phyloP scores from a whole-genome alignment of 2,888 invertebrate genomes.

The Pegoplata infirma region DNA sequence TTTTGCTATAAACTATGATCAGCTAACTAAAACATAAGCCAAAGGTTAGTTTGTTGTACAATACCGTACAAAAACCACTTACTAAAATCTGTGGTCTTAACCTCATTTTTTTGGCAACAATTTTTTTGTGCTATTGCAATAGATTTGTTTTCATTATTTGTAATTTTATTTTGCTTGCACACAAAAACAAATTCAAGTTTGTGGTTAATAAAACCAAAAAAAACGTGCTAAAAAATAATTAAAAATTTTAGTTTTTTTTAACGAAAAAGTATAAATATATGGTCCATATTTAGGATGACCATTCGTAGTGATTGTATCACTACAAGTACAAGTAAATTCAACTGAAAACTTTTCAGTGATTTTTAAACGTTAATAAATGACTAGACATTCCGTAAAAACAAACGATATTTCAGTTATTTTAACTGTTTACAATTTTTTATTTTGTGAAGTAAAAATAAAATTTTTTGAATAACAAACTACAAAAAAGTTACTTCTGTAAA shows the following conservation, averaged over 20 bases:
- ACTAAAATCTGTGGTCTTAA: slow-evolving; percentile 37
- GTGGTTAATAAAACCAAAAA: slow-evolving; percentile 6
- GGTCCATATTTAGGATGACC: no score
- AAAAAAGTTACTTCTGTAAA: no score
- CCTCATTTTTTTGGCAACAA: slow-evolving; percentile 29
- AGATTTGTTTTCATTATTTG: neutral
- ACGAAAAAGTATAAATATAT: no score
- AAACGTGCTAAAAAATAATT: slow-evolving; percentile 35
- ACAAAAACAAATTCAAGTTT: slow-evolving; percentile 10
- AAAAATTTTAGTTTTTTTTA: slow-evolving; percentile 7
- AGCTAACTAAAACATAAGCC: neutral
- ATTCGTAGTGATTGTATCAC: no score
- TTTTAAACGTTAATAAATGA: no score
- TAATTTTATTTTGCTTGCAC: neutral
- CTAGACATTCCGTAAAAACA: no score
- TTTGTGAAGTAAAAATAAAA: no score
- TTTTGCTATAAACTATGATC: neutral
- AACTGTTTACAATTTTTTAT: no score
- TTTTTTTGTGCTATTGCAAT: slow-evolving; percentile 7
- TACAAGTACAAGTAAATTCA: no score
- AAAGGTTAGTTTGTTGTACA: slow-evolving; percentile 28
- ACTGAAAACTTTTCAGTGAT: no score
- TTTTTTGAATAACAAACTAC: no score
- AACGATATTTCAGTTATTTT: no score
- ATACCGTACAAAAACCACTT: neutral